Base-by-base conservation (phyloP, 2,888 invertebrate genomes). In the Zeuzera pyrina region DNA sequence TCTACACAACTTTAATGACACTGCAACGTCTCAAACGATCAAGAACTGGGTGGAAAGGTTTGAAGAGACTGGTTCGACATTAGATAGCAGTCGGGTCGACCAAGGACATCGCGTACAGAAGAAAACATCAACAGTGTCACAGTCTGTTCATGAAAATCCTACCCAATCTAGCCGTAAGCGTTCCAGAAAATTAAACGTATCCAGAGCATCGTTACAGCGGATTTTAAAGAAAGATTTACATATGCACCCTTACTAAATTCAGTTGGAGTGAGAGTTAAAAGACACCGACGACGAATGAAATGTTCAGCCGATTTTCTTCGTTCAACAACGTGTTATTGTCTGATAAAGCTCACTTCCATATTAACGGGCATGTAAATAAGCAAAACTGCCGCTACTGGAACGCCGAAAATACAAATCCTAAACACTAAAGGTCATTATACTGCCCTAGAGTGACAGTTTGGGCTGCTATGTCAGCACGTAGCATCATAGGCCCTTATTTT, bases 401-500 rank as follows among this genome's bases (percentile, higher is more conserved):
- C 23, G 15, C 31, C 8, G 33, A 12, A 1, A 43, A 45, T 34
- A 42, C 42, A 29, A 36, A 39, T 34, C 31, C 23, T n/a, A 44
- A 45, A 26, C 44, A 46, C 36, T 32, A 42, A 29, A 39, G 37
- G 24, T 42, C 41, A 22, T 26, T 41, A 22, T 43, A 47, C 35
- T 35, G 28, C 11, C 41, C 43, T 10, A 42, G 45, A 38, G 35
- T 38, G 10, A 43, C 41, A n/a, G 42, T 41, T 23, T 45, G 43
- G 43, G 39, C 36, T 12, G 30, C 42, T n/a, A 35, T 45, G 26
- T 47, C 42, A 29, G 36, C 38, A 11, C 26, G 31, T n/a, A n/a
- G n/a, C n/a, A n/a, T n/a, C n/a, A n/a, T n/a, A n/a, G 40, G 43
- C 14, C 50, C 52, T 30, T 48, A 40, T 27, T 48, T 52, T 43